A percentile compares a stretch with the other conserved stretches of the same genome.
Conservation (phyloP, 2,113 vertebrate species). For the Connochaetes taurinus region DNA sequence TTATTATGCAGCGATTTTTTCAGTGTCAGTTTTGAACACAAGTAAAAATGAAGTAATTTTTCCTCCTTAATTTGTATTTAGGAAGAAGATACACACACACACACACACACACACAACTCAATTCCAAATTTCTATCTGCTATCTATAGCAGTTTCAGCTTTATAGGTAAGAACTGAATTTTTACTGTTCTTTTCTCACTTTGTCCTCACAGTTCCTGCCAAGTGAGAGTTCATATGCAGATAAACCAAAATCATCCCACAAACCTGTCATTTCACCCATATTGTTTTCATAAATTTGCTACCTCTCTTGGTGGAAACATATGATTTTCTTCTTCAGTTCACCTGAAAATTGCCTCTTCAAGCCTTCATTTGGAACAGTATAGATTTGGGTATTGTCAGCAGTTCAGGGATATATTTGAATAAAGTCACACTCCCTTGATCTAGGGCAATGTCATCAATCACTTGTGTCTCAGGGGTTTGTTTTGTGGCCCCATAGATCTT, state of each 20-base stretch:
- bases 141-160: neutral
- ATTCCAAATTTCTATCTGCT: neutral
- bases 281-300: slow-evolving; percentile 70
- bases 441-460: slow-evolving; percentile 54
- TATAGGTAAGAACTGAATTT: neutral
- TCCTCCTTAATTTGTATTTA: neutral
- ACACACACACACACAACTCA: neutral
- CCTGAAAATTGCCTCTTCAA: slow-evolving; percentile 66
- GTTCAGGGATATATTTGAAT: slow-evolving; percentile 55
- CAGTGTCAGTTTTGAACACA: neutral
- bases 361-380: slow-evolving; percentile 39
- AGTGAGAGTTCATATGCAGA: slow-evolving; percentile 45
- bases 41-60: neutral
- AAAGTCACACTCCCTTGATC: slow-evolving; percentile 32
- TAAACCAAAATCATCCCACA: neutral
- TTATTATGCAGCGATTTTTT: neutral
- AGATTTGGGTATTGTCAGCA: slow-evolving; percentile 46
- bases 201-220: neutral
- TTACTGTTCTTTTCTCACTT: neutral
- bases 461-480: neutral
- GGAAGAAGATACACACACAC: no score
- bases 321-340: slow-evolving; percentile 74
- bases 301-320: slow-evolving; percentile 52
- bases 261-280: slow-evolving; percentile 55
- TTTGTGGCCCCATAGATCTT: neutral